Percentiles rank a stretch among this genome's conserved stretches.
Conservation (phyloP, 2,797 vertebrate species). For the Scyliorhinus canicula region DNA sequence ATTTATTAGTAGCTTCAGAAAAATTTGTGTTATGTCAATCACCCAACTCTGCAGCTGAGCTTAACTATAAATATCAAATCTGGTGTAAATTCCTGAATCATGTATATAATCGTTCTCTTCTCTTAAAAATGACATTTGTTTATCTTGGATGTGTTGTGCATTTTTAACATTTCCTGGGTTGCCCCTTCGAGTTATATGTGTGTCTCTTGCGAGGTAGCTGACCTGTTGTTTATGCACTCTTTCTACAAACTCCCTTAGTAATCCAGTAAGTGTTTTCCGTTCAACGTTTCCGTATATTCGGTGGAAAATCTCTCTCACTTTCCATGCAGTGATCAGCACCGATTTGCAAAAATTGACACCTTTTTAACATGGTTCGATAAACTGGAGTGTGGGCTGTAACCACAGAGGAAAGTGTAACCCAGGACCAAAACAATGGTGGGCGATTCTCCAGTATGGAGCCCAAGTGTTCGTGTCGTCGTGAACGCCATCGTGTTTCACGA, state of each 20-base stretch:
- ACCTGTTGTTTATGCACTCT: not conserved
- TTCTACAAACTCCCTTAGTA: too few relatives aligned
- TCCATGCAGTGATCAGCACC: not conserved
- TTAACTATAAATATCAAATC: not conserved
- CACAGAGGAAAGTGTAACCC: not conserved
- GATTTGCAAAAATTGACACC: not conserved
- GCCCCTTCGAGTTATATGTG: not conserved
- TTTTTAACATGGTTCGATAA: not conserved
- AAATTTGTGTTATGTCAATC: not conserved
- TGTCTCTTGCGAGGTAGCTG: too few relatives aligned
- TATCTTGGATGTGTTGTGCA: too few relatives aligned
- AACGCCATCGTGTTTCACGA: too few relatives aligned
- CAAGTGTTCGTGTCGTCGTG: too few relatives aligned
- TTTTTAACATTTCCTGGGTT: constrained; percentile 7
- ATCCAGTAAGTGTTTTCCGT: not conserved
- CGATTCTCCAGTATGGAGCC: too few relatives aligned
- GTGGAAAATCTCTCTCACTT: not conserved
- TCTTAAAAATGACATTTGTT: not conserved
- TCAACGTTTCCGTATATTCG: not conserved
- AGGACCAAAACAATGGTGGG: too few relatives aligned
- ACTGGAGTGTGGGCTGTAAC: not conserved
- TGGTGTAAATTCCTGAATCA: not conserved
- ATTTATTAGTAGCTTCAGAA: not conserved
- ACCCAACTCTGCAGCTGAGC: not conserved
- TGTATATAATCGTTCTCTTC: not conserved